phyloP scores from a whole-genome alignment of 2,797 vertebrate species.

The Rallus crepitans region DNA sequence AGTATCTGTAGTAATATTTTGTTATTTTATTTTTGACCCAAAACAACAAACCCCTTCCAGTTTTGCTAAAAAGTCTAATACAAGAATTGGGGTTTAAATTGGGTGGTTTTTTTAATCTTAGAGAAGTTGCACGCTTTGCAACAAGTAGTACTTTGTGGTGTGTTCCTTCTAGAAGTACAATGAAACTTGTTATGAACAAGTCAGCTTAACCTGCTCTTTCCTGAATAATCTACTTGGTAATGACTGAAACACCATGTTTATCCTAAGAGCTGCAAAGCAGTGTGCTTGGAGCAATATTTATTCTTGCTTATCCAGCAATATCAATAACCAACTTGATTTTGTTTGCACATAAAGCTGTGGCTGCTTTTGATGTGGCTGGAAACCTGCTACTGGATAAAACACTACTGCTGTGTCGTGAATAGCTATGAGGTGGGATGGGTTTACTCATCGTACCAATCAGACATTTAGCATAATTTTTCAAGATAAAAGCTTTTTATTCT shows the following conservation, averaged over 20 bases:
- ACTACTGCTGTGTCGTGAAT: neutral
- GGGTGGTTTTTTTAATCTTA: neutral
- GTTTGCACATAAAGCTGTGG: neutral
- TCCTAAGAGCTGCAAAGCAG: constrained; percentile 9
- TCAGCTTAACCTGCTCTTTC: neutral
- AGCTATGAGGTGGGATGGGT: neutral
- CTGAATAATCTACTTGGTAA: neutral
- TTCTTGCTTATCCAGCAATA: neutral
- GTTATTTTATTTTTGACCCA: neutral
- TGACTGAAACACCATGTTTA: neutral
- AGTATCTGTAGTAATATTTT: neutral
- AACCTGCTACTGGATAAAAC: constrained; percentile 25
- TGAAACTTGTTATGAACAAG: neutral
- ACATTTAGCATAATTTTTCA: neutral
- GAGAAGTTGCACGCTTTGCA: neutral
- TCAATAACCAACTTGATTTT: constrained; percentile 30
- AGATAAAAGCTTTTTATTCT: neutral
- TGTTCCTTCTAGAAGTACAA: neutral
- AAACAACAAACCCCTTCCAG: neutral
- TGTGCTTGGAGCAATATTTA: constrained; percentile 40
- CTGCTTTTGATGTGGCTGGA: constrained; percentile 16
- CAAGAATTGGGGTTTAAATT: neutral
- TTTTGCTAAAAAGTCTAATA: neutral
- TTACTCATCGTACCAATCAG: neutral
- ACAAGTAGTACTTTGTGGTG: neutral